A percentile compares a stretch with the other conserved stretches of the same genome.
These are phyloP conservation scores for Mobula hypostoma DNA, from an alignment of 2,113 vertebrate species.

Conservation along the genomic window DNA sequence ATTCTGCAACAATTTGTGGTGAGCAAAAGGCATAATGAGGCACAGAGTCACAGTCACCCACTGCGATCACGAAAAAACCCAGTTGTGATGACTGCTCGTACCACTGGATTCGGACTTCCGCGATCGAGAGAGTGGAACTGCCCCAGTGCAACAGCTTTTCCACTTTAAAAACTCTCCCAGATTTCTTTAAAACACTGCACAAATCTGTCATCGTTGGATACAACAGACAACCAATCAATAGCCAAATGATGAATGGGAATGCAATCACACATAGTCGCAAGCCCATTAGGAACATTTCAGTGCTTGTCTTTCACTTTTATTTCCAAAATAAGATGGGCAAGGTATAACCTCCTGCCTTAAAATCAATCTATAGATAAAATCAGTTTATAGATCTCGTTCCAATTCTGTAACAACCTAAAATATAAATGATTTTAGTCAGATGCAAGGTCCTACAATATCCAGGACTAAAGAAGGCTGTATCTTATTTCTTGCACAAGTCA, in stretches of 20 bases:
- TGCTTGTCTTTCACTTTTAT: background rate
- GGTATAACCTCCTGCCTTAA: background rate
- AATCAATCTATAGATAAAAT: slow-evolving; percentile 9
- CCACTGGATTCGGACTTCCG: no score
- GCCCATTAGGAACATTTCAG: background rate
- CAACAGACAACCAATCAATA: no score
- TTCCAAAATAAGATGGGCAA: background rate
- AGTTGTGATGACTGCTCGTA: no score
- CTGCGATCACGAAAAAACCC: no score
- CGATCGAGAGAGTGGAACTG: no score
- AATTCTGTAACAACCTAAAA: background rate
- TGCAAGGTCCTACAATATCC: background rate
- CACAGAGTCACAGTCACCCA: no score
- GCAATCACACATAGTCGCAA: background rate
- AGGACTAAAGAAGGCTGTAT: background rate
- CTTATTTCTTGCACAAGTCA: background rate
- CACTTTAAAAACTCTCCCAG: no score
- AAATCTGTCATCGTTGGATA: no score
- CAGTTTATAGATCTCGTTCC: background rate
- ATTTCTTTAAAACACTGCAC: no score
- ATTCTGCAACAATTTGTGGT: no score
- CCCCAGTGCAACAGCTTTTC: no score
- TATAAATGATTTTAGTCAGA: background rate
- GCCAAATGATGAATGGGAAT: background rate
- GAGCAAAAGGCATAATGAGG: no score